Conservation (phyloP, 1,140 invertebrate species). For the Zaprionus ghesquierei region DNA sequence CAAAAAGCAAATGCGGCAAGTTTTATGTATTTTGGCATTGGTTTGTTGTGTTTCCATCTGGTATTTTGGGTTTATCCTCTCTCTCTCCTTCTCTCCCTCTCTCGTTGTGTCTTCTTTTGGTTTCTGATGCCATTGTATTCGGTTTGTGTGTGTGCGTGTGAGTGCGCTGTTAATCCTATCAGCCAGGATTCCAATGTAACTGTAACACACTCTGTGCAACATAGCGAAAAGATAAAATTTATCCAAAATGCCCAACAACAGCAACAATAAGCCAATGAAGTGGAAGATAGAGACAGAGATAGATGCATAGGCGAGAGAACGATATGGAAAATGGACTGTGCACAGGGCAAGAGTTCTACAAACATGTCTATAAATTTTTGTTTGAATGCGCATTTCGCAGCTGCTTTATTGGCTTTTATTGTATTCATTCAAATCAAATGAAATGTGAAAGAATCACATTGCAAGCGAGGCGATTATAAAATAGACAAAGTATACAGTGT, state of each 20-base stretch:
- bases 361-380: conserved; percentile 43
- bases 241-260: background rate
- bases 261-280: conserved; percentile 36
- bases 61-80: background rate
- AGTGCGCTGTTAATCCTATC: conserved; percentile 39
- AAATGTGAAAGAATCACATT: conserved; percentile 20
- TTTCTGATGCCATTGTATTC: conserved; percentile 28
- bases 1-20: conserved; percentile 31
- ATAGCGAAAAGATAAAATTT: conserved; percentile 35
- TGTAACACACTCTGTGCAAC: conserved; percentile 9
- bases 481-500: background rate
- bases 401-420: background rate
- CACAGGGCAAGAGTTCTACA: conserved; percentile 5
- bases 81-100: conserved; percentile 2
- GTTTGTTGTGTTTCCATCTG: conserved; percentile 20
- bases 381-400: conserved; percentile 20
- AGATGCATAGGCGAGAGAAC: background rate
- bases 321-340: conserved; percentile 1
- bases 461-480: background rate
- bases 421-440: conserved; percentile 36
- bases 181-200: conserved; percentile 12
- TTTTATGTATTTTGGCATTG: conserved; percentile 38
- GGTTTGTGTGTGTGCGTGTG: background rate
- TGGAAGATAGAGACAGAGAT: conserved; percentile 6
- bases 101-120: conserved; percentile 9